Evolutionary conservation across 1,140 invertebrate species (phyloP).

Genomic region (Sesamia nonagrioides): DNA sequence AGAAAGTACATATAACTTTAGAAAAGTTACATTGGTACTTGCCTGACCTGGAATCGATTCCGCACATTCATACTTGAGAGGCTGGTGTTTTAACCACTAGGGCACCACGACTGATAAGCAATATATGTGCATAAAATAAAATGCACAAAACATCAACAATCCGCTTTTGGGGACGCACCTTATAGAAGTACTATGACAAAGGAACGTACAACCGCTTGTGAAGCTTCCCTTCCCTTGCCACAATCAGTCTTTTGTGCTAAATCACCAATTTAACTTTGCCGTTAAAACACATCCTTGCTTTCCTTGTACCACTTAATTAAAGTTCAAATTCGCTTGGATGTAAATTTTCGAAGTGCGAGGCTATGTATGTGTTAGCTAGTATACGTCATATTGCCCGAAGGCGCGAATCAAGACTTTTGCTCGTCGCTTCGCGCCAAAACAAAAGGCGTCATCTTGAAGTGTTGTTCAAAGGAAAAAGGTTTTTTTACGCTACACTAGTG

Average conservation of each 20-base stretch:
- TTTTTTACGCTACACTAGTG: constrained; percentile 35
- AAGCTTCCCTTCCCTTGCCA: constrained; percentile 66
- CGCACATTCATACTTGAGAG: too few relatives aligned
- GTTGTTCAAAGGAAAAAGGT: constrained; percentile 34
- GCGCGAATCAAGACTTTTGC: constrained; percentile 70
- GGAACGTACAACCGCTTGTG: constrained; percentile 51
- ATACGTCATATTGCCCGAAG: constrained; percentile 62
- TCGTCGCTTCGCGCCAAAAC: constrained; percentile 67
- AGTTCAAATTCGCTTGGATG: constrained; percentile 40
- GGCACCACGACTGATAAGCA: too few relatives aligned
- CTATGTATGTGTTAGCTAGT: constrained; percentile 17
- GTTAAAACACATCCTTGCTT: constrained; percentile 2
- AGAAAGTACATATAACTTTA: too few relatives aligned
- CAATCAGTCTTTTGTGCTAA: constrained; percentile 68
- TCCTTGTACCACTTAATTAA: constrained; percentile 35
- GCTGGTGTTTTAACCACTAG: too few relatives aligned
- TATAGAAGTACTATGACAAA: constrained; percentile 33
- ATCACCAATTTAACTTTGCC: constrained; percentile 43
- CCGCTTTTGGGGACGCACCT: constrained; percentile 41
- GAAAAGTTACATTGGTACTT: too few relatives aligned
- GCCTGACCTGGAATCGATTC: too few relatives aligned
- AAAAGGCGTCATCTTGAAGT: constrained; percentile 51
- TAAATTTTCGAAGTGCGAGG: not conserved
- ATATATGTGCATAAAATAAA: constrained; percentile 22
- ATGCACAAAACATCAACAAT: constrained; percentile 43